Evolutionary conservation across 2,888 invertebrate species (phyloP).

Genomic region (Apodemia zela): DNA sequence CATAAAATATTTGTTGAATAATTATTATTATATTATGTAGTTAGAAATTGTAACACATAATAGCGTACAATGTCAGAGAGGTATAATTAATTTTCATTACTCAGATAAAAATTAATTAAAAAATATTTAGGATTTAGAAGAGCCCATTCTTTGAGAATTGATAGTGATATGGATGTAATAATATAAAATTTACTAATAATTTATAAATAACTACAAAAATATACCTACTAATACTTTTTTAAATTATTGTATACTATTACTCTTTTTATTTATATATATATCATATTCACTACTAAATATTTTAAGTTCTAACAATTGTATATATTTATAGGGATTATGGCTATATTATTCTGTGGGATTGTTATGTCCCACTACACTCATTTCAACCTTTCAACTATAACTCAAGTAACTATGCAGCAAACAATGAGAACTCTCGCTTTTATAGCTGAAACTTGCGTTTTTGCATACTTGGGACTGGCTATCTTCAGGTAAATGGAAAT

Average conservation of each 20-base stretch:
- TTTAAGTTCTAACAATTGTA: not conserved
- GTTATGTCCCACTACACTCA: constrained; percentile 99
- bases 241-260: too few species aligned
- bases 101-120: too few species aligned
- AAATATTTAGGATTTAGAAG: too few species aligned
- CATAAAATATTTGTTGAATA: not conserved
- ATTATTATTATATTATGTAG: not conserved
- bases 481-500: constrained; percentile 76
- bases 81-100: too few species aligned
- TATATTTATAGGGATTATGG: constrained; percentile 93
- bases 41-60: not conserved
- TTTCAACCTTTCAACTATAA: constrained; percentile 97
- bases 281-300: not conserved
- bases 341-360: constrained; percentile 98
- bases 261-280: too few species aligned
- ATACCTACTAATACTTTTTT: too few species aligned
- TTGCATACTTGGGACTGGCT: constrained; percentile 97
- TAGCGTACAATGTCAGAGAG: not conserved
- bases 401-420: constrained; percentile 99
- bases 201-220: too few species aligned
- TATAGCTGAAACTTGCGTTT: constrained; percentile 98
- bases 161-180: too few species aligned
- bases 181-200: too few species aligned
- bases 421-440: constrained; percentile 98
- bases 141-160: too few species aligned